Conservation (phyloP, 2,888 invertebrate species). For the Lamellibrachia satsuma region DNA sequence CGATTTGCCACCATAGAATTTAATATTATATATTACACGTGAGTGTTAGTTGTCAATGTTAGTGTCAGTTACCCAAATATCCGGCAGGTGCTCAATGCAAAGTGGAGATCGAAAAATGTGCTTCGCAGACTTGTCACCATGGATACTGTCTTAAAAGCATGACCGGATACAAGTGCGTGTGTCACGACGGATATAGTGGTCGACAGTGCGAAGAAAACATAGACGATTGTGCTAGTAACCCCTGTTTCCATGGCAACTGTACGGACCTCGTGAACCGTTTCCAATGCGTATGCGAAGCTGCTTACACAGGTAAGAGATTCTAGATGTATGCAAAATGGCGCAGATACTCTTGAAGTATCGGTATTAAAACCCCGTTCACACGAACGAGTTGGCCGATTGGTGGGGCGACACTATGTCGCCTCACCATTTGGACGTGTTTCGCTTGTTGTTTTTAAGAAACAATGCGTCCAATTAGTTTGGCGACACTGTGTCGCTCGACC, state of each 20-base stretch:
- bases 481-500: no score
- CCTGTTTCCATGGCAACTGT: conserved; percentile 20
- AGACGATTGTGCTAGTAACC: conserved; percentile 18
- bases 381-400: no score
- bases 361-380: background rate
- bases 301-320: background rate
- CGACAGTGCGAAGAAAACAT: background rate
- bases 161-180: background rate
- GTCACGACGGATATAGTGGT: conserved; percentile 21
- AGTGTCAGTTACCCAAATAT: background rate
- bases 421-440: no score
- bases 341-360: background rate
- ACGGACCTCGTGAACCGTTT: background rate
- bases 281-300: background rate
- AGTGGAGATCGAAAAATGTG: background rate
- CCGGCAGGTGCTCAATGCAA: background rate
- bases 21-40: no score
- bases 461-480: no score
- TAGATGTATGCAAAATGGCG: background rate
- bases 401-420: no score
- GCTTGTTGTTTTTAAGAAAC: no score
- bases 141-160: conserved; percentile 14
- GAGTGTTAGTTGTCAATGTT: background rate
- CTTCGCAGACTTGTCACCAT: conserved; percentile 18
- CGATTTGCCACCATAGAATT: no score